phyloP scores from a whole-genome alignment of 2,888 invertebrate species.

The Ephialtes manifestator region DNA sequence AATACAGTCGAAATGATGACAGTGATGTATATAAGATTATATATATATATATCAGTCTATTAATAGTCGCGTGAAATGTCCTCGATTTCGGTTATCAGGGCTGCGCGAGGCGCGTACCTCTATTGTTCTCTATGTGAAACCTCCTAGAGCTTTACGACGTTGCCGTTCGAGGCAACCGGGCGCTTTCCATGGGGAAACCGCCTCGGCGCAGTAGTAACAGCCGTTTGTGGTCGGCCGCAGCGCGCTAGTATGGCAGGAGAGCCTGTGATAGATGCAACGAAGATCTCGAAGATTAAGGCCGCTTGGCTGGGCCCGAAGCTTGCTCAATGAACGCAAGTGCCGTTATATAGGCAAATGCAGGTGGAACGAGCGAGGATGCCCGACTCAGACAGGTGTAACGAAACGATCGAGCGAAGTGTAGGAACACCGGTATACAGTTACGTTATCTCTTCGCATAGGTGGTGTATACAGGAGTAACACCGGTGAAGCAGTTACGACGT shows the following conservation, averaged over 20 bases:
- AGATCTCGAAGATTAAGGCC: conserved; percentile 63
- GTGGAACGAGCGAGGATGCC: conserved; percentile 27
- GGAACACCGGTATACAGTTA: not conserved
- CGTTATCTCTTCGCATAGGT: conserved; percentile 32
- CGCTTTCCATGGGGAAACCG: conserved; percentile 41
- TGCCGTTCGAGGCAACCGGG: conserved; percentile 40
- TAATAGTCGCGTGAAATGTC: conserved; percentile 55
- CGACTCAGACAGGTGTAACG: conserved; percentile 47
- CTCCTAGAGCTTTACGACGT: conserved; percentile 60
- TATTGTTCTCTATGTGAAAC: conserved; percentile 53
- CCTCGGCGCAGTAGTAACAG: conserved; percentile 51
- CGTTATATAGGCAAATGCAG: not conserved
- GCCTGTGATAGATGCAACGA: conserved; percentile 50
- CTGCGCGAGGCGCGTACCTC: conserved; percentile 36
- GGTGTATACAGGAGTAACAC: not conserved
- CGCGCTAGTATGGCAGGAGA: not conserved
- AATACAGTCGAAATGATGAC: not conserved
- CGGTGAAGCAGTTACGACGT: conserved; percentile 10
- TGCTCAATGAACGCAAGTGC: conserved; percentile 11
- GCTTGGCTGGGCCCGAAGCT: conserved; percentile 34
- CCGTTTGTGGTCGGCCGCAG: conserved; percentile 57
- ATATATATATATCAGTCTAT: conserved; percentile 41
- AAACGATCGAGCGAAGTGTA: conserved; percentile 49
- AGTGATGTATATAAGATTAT: not conserved
- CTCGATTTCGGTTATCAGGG: conserved; percentile 57